A percentile compares a stretch with the other conserved stretches of the same genome.
These are phyloP conservation scores for Oceanodroma leucorhoa DNA, from an alignment of 2,797 vertebrate species.

Conservation along the genomic window DNA sequence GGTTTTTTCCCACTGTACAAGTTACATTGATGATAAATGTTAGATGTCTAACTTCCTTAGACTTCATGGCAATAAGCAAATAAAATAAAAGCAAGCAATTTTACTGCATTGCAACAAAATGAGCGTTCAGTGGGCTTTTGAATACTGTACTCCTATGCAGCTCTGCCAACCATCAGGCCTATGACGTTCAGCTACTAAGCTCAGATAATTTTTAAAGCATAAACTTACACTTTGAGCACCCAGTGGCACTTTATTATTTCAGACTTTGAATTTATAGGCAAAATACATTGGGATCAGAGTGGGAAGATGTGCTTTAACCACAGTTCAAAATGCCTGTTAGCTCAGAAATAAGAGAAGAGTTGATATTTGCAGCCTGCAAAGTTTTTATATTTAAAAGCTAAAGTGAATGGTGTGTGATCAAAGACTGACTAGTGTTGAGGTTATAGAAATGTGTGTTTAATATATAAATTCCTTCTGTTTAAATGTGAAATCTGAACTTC, in stretches of 20 bases:
- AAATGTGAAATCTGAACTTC: neutral
- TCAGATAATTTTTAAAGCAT: neutral
- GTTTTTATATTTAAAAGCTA: neutral
- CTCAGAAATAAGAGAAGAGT: neutral
- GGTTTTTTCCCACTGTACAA: neutral
- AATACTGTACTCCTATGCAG: fast-evolving
- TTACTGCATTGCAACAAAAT: neutral
- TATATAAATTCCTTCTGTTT: neutral
- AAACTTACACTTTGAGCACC: neutral
- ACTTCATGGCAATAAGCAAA: neutral
- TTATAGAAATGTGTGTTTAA: neutral
- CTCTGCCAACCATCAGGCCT: neutral
- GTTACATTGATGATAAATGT: neutral
- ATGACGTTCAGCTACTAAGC: neutral
- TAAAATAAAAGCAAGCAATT: neutral
- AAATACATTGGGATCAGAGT: neutral
- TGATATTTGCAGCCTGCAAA: neutral
- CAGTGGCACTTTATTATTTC: neutral
- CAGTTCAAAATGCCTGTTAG: neutral
- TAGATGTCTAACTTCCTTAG: neutral
- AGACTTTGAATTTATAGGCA: neutral
- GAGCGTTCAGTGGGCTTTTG: neutral
- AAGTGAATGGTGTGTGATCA: neutral
- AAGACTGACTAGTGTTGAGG: fast-evolving
- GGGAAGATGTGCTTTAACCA: neutral